These are phyloP conservation scores for Phylloscopus collybita DNA, from an alignment of 2,797 vertebrate species.

Conservation along the genomic window DNA sequence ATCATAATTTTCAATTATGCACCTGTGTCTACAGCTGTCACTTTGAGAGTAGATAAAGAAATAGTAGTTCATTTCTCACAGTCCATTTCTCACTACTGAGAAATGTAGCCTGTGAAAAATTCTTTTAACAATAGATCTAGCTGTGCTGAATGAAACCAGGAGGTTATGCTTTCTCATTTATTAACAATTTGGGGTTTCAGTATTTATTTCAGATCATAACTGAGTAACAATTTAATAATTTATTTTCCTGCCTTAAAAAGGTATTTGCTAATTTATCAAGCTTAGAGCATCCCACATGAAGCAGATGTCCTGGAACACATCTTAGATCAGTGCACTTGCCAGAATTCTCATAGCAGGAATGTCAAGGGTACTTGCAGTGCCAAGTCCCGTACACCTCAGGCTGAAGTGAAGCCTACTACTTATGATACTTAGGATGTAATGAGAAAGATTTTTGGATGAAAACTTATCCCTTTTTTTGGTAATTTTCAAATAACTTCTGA, in stretches of 20 bases:
- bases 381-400: not conserved
- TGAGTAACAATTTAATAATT: not conserved
- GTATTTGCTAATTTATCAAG: not conserved
- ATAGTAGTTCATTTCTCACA: not conserved
- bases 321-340: too few species aligned
- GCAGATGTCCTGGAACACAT: not conserved
- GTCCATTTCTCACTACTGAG: not conserved
- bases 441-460: not conserved
- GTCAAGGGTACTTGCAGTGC: not conserved
- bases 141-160: not conserved
- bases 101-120: not conserved
- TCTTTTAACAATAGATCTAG: not conserved
- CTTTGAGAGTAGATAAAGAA: not conserved
- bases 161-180: not conserved
- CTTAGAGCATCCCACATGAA: not conserved
- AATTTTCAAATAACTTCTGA: not conserved
- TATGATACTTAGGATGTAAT: not conserved
- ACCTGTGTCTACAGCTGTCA: too few species aligned
- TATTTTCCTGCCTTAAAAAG: not conserved
- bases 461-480: not conserved
- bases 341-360: not conserved
- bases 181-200: not conserved
- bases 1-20: not conserved
- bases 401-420: not conserved
- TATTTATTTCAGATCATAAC: not conserved